These are phyloP conservation scores for Phalangium opilio DNA, from an alignment of 2,888 invertebrate genomes.

Conservation along the genomic window DNA sequence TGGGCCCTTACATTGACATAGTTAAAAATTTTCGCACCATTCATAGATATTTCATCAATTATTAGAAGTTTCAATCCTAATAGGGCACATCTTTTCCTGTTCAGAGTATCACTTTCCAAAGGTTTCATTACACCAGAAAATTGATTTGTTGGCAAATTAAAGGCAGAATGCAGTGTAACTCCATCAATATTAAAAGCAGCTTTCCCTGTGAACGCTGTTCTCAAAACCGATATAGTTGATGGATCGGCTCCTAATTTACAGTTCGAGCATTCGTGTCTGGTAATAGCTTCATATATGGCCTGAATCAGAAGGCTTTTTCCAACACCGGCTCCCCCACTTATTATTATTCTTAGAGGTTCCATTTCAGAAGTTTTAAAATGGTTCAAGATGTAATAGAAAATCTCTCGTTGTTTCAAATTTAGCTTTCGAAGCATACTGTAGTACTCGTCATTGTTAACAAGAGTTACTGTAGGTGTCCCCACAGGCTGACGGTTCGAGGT, in stretches of 20 bases:
- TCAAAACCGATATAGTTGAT: constrained; percentile 5
- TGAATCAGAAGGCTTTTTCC: constrained; percentile 19
- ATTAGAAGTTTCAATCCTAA: constrained; percentile 16
- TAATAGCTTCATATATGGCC: constrained; percentile 8
- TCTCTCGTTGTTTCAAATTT: not conserved
- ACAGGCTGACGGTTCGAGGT: too few relatives aligned
- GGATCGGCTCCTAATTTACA: constrained; percentile 4
- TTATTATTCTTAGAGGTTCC: constrained; percentile 6
- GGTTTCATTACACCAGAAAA: constrained; percentile 13
- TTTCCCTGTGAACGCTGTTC: constrained; percentile 21
- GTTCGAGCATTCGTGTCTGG: constrained; percentile 2
- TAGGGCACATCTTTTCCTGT: not conserved
- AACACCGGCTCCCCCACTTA: constrained; percentile 21
- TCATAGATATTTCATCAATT: constrained; percentile 29
- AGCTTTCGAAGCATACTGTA: not conserved
- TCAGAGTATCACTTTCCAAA: constrained; percentile 14
- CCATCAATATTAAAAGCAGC: constrained; percentile 24
- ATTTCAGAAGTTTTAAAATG: not conserved
- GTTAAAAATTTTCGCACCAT: constrained; percentile 21
- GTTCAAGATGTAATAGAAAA: not conserved
- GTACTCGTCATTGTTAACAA: not conserved
- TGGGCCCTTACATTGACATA: constrained; percentile 23
- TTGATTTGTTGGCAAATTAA: constrained; percentile 13
- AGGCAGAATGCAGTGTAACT: constrained; percentile 22
- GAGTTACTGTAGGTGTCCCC: not conserved